Conservation (phyloP, 2,888 invertebrate genomes). For the Acanthosepion esculentum region DNA sequence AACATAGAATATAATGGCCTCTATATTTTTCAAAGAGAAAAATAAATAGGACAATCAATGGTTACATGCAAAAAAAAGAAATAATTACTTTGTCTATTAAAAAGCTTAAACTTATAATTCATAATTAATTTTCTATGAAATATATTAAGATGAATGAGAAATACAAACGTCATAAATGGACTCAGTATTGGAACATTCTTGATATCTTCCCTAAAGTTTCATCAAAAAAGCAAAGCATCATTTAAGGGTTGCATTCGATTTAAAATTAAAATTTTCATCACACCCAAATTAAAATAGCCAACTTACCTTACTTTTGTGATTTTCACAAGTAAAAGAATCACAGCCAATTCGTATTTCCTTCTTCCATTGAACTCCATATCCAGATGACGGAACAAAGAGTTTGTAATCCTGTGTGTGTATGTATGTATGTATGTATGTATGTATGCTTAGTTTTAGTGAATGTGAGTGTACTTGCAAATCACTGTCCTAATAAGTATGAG, state of each 20-base stretch:
- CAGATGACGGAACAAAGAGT: background rate
- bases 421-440: background rate
- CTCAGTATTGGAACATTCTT: background rate
- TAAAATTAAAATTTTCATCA: background rate
- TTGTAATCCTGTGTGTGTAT: background rate
- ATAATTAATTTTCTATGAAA: background rate
- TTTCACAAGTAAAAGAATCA: background rate
- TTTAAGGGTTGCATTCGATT: background rate
- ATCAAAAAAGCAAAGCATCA: background rate
- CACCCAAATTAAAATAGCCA: background rate
- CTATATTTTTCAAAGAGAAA: background rate
- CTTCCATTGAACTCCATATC: background rate
- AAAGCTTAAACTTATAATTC: background rate
- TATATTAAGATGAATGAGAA: background rate
- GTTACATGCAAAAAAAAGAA: background rate
- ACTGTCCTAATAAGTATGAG: background rate
- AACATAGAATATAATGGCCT: background rate
- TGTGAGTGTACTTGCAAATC: background rate
- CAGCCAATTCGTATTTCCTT: background rate
- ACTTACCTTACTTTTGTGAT: background rate
- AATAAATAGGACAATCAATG: background rate
- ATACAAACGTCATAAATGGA: background rate
- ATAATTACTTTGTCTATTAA: background rate
- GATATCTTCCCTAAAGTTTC: background rate
- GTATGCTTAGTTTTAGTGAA: background rate